These are phyloP conservation scores for Urocynchramus pylzowi DNA, from an alignment of 2,113 vertebrate species.

Conservation along the genomic window DNA sequence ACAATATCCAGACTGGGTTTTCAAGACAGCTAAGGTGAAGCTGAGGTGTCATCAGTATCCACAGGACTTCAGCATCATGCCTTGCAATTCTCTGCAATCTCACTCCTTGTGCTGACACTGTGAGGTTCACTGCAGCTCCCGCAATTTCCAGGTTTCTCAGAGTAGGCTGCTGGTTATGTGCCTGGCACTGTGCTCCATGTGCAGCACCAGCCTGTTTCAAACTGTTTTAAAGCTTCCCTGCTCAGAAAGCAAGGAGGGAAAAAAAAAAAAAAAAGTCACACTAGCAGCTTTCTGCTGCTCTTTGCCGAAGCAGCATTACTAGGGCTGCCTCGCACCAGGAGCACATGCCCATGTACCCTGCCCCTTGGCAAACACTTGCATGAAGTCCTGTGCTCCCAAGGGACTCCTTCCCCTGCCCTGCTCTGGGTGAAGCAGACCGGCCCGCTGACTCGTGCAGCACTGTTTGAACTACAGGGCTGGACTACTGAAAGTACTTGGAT, in stretches of 20 bases:
- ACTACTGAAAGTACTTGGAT: not conserved
- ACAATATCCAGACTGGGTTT: not conserved
- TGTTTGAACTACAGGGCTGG: not conserved
- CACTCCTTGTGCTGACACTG: not conserved
- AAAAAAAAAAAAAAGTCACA: no score
- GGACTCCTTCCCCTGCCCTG: not conserved
- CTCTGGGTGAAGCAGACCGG: not conserved
- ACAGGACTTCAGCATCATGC: not conserved
- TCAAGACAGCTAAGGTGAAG: not conserved
- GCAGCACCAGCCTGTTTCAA: not conserved
- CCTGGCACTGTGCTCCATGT: fast-evolving
- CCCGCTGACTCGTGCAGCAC: fast-evolving
- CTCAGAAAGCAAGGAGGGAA: not conserved
- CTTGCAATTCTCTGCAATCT: not conserved
- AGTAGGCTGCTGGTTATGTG: not conserved
- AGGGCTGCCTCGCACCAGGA: fast-evolving
- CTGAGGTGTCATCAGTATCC: not conserved
- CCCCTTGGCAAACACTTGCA: not conserved
- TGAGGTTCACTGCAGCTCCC: not conserved
- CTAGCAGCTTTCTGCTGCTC: not conserved
- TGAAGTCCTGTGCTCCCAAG: not conserved
- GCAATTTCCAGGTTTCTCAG: not conserved
- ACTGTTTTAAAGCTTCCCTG: not conserved
- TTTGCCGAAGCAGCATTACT: not conserved
- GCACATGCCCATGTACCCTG: not conserved